Evolutionary conservation across 1,140 invertebrate genomes (phyloP), one percentile per base, ranked within the genome.

Genomic region (Popillia japonica): DNA sequence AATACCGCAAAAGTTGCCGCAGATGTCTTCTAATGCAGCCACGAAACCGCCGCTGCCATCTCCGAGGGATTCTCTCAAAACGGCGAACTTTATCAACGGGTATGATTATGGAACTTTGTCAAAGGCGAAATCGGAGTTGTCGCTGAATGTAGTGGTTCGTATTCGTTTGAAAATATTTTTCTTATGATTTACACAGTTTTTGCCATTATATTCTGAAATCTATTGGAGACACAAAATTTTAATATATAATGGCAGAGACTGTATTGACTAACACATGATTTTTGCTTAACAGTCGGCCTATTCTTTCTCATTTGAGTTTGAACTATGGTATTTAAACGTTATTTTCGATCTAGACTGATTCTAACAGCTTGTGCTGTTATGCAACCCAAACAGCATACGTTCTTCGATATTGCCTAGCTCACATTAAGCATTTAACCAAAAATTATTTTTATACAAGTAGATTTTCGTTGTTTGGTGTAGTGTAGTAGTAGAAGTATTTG

Each of bases 31-130:
- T 48, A 22, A 72, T 27, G 68, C 48, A 34, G 11, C 27, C 4
- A 34, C 22, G 17, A 75, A 72, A 75, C 75, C 79, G 23, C 79
- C 79, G 10, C 41, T 72, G 20, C 78, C 81, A 27, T 78, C 76
- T 55, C 78, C 75, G 14, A 55, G 73, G 17, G 61, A 68, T 22
- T 23, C 61, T 23, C 61, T 68, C 7, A 68, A 34, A 68, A 1
- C 17, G 3, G 23, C 61, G 22, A 40, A 44, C 75, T 44, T 73
- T 64, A 14, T 27, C 78, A 59, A 76, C 76, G 40, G n/a, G 11
- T n/a, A 72, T 61, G 76, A 40, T 17, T 17, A 17, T 9, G 22
- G 61, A 27, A 68, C 7, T 10, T 34, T 42, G 10, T 40, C 14
- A 20, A 73, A 78, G 23, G 68, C 41, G 9, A 59, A 78, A 3